Conservation (phyloP, 2,797 vertebrate species). For the Tiaroga cobitis region DNA sequence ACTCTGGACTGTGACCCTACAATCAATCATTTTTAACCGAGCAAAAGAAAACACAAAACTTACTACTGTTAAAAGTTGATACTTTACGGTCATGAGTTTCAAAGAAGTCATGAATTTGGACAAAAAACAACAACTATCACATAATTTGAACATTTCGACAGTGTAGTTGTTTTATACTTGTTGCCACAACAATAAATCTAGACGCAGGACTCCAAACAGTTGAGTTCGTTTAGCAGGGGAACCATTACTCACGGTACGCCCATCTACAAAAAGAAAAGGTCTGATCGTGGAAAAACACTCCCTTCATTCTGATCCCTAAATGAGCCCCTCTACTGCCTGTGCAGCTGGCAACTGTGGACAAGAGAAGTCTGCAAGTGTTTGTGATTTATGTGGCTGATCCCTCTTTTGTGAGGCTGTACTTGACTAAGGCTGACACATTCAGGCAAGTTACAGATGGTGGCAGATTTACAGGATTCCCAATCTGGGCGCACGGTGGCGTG, state of each 20-base stretch:
- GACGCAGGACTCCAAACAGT: constrained; percentile 18
- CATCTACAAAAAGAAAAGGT: constrained; percentile 32
- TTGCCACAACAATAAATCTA: constrained; percentile 23
- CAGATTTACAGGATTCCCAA: constrained; percentile 76
- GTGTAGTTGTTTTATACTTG: constrained; percentile 16
- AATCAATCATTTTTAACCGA: constrained; percentile 7
- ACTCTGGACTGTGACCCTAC: constrained; percentile 27
- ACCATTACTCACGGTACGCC: constrained; percentile 30
- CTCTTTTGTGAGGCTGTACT: constrained; percentile 68
- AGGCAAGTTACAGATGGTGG: constrained; percentile 78
- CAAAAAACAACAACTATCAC: constrained; percentile 25
- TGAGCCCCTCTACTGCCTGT: constrained; percentile 69
- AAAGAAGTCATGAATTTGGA: constrained; percentile 19
- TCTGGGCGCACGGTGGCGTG: constrained; percentile 73
- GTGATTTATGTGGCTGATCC: constrained; percentile 72
- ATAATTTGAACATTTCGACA: constrained; percentile 9
- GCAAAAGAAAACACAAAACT: not conserved
- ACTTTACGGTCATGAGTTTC: constrained; percentile 2
- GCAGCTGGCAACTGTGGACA: constrained; percentile 75
- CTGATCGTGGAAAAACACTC: constrained; percentile 65
- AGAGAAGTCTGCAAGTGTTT: constrained; percentile 72
- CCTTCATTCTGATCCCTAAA: constrained; percentile 70
- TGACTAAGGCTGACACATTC: constrained; percentile 77
- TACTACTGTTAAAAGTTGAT: not conserved
- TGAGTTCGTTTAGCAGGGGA: constrained; percentile 13